Evolutionary conservation across 2,888 invertebrate genomes (phyloP).

Genomic region (Venusia cambrica): DNA sequence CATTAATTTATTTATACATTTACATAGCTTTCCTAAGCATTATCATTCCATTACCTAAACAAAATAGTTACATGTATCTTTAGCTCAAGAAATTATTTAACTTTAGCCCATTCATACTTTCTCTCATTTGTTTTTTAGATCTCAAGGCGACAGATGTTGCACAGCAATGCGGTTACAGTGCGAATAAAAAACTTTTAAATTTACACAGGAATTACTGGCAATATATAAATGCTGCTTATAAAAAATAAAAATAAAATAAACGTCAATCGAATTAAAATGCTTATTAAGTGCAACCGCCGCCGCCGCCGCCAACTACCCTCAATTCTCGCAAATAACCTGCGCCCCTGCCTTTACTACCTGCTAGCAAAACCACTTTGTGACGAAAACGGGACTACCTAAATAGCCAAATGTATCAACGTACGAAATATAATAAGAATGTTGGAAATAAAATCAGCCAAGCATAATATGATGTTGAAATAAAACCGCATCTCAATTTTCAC

Average conservation of each 20-base stretch:
- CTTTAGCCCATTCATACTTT: slow-evolving; percentile 48
- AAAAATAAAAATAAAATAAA: slow-evolving; percentile 16
- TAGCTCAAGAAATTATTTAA: slow-evolving; percentile 48
- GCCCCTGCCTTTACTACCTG: too few relatives aligned
- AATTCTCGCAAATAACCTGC: slow-evolving; percentile 4
- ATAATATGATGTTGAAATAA: too few relatives aligned
- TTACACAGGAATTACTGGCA: slow-evolving; percentile 13
- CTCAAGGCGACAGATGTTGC: slow-evolving; percentile 41
- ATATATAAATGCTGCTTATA: slow-evolving; percentile 22
- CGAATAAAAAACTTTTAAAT: slow-evolving; percentile 11
- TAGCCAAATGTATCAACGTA: too few relatives aligned
- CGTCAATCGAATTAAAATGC: slow-evolving; percentile 16
- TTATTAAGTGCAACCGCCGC: slow-evolving; percentile 10
- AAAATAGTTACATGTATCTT: slow-evolving; percentile 57
- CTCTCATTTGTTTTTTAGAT: slow-evolving; percentile 45
- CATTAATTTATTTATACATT: slow-evolving; percentile 74
- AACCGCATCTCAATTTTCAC: too few relatives aligned
- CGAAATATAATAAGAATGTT: too few relatives aligned
- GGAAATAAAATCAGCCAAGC: too few relatives aligned
- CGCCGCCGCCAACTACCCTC: slow-evolving; percentile 2
- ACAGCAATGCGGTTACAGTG: slow-evolving; percentile 6
- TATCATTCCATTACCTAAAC: slow-evolving; percentile 61
- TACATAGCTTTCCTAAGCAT: slow-evolving; percentile 67
- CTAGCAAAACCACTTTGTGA: too few relatives aligned
- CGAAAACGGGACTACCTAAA: too few relatives aligned